Evolutionary conservation across 2,888 invertebrate species (phyloP), one percentile per base, ranked within the genome.

Genomic region (Halocaridina rubra): DNA sequence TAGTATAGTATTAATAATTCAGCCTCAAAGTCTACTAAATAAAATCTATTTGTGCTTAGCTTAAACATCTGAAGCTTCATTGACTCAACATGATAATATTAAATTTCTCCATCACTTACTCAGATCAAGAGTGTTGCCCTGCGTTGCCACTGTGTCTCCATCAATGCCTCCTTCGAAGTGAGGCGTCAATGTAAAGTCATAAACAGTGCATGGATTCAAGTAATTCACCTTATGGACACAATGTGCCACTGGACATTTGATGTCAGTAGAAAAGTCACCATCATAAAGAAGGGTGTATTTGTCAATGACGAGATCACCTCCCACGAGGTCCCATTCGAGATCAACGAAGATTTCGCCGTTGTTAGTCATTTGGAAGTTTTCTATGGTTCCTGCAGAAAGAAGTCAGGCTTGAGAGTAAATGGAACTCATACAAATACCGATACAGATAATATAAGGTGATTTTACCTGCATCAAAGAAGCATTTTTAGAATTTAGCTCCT

Each of bases 211-310:
- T 30, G 82, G 16, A 7, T 59, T 16, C 30, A 84, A 46, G 64
- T 84, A 78, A 16, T 72, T 46, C 19, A 72, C 33, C 2, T n/a
- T 19, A 24, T 46, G 29, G 29, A 30, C 19, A 39, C 78, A 84
- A 61, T 33, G n/a, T 7, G 24, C 7, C 10, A 2, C 24, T 3
- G 30, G 46, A 24, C 82, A 84, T 8, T 39, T 33, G 24, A 78
- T 39, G 13, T 78, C 78, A 2, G 19, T 27, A 32, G 39, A 19
- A 59, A 77, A 64, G 61, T 84, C 72, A n/a, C 22, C 57, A 46
- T 84, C 82, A 8, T 59, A 61, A 22, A 27, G 19, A 3, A 84
- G 72, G 1, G 39, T 72, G 61, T 84, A 84, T 22, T 84, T 84
- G 72, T 78, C 72, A 22, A 84, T 24, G 2, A 30, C 3, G 39